Conservation (phyloP, 1,140 invertebrate species). For the Theocolax elegans region DNA sequence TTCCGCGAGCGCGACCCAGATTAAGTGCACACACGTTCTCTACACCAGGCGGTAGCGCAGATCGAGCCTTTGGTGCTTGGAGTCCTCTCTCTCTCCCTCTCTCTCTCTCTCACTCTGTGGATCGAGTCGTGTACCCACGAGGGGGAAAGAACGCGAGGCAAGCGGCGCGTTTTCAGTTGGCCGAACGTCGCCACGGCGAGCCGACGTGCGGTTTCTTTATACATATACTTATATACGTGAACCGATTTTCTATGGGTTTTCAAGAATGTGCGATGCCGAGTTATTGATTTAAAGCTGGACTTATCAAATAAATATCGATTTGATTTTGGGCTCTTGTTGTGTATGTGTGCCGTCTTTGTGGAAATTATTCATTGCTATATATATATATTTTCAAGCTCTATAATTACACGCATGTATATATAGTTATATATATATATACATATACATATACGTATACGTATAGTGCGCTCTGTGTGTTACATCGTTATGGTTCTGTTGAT, state of each 20-base stretch:
- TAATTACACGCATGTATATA: no score
- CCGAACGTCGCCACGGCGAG: slow-evolving; percentile 36
- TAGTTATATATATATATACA: no score
- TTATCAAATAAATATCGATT: no score
- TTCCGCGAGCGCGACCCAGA: slow-evolving; percentile 40
- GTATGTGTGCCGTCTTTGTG: not conserved
- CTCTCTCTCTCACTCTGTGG: not conserved
- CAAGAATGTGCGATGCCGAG: not conserved
- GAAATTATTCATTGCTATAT: slow-evolving; percentile 17
- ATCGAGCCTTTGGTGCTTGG: not conserved
- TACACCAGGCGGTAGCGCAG: not conserved
- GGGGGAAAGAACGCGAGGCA: slow-evolving; percentile 6
- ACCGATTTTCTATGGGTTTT: no score
- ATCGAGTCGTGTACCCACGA: not conserved
- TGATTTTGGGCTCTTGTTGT: not conserved
- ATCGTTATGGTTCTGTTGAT: no score
- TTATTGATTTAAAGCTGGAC: not conserved
- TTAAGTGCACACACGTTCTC: slow-evolving; percentile 14
- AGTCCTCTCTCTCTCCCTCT: not conserved
- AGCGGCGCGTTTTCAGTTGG: slow-evolving; percentile 38
- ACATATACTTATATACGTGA: no score
- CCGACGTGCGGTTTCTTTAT: not conserved
- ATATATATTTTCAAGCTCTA: no score
- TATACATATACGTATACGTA: no score
- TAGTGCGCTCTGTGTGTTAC: no score